Base-by-base conservation (phyloP, 2,888 invertebrate species). In the Noctua janthina region DNA sequence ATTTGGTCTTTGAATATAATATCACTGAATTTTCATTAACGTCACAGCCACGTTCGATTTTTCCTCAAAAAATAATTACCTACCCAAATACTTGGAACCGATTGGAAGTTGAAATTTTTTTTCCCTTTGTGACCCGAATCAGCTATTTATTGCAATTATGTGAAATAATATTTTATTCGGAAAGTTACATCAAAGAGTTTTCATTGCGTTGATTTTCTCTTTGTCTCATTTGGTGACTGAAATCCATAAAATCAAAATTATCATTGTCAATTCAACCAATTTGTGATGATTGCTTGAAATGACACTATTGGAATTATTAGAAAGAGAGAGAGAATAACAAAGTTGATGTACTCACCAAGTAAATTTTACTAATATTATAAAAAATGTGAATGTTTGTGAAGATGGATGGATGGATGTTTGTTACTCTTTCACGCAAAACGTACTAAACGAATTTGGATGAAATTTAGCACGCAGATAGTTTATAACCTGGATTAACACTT, bases 101-200 rank as follows among this genome's bases (percentile, higher is more conserved):
- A 72, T 69, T 84, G 51, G 76, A 74, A 68, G 49, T 76, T 68
- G 51, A 74, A 29, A 80, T 85, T 82, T 73, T 70, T 0, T 62
- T 54, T 13, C 71, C 20, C 23, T 69, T 83, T 81, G 68, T 54
- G 49, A 20, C 46, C 20, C 5, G 29, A 77, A 78, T 81, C 43
- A 76, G 43, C 49, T 85, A 83, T 81, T 88, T 81, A 74, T 82
- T 80, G 78, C 51, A 80, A 79, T 81, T 78, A 80, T 54, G 17
- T 75, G 15, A 70, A 80, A 67, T 80, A 68, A 72, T 79, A 86
- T 85, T 88, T 85, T 74, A 78, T 87, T 81, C 74, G n/a, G 15
- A 80, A 87, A 88, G 78, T 83, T 83, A 81, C 71, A 82, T 88
- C 89, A 89, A 90, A 87, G 82, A 77, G 82, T 85, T 83, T 82